Percentiles rank a stretch among this genome's conserved stretches.
These are phyloP conservation scores for Drosophila mimetica DNA, from an alignment of 2,888 invertebrate species.

Conservation along the genomic window DNA sequence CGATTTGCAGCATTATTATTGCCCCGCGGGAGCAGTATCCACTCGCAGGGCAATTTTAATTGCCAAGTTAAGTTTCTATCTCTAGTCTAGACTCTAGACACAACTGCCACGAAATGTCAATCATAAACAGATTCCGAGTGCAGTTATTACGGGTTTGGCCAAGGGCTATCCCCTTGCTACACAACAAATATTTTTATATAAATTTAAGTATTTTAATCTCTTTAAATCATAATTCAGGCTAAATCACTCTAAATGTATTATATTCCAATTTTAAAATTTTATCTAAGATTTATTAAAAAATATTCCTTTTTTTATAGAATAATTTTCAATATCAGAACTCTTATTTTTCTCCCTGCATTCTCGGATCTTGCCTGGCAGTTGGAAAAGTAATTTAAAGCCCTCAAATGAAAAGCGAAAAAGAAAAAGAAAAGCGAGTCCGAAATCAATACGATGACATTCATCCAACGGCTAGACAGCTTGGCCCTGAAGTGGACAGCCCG, in stretches of 20 bases:
- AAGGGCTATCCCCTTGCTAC: neutral
- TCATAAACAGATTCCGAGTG: constrained; percentile 58
- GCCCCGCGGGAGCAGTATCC: constrained; percentile 9
- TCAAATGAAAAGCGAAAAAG: constrained; percentile 40
- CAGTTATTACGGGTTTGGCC: constrained; percentile 18
- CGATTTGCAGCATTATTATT: constrained; percentile 11
- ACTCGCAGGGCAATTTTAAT: constrained; percentile 60
- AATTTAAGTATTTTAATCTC: no score
- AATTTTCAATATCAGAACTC: no score
- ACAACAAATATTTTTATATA: no score
- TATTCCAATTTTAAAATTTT: no score
- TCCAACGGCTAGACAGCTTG: constrained; percentile 65
- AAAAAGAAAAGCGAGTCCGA: constrained; percentile 32
- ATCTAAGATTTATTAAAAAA: no score
- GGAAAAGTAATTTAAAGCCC: constrained; percentile 70
- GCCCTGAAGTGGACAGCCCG: constrained; percentile 65
- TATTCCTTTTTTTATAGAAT: no score
- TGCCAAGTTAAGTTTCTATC: constrained; percentile 47
- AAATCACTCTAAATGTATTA: no score
- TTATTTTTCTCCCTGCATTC: constrained; percentile 1
- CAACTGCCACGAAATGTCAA: constrained; percentile 46
- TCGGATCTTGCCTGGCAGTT: constrained; percentile 48
- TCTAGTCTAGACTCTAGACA: constrained; percentile 38
- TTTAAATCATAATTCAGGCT: no score
- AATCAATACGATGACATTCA: constrained; percentile 72